Percentiles rank a stretch among this genome's conserved stretches.
These are phyloP conservation scores for Brachionichthys hirsutus DNA, from an alignment of 2,113 vertebrate species.

Conservation along the genomic window DNA sequence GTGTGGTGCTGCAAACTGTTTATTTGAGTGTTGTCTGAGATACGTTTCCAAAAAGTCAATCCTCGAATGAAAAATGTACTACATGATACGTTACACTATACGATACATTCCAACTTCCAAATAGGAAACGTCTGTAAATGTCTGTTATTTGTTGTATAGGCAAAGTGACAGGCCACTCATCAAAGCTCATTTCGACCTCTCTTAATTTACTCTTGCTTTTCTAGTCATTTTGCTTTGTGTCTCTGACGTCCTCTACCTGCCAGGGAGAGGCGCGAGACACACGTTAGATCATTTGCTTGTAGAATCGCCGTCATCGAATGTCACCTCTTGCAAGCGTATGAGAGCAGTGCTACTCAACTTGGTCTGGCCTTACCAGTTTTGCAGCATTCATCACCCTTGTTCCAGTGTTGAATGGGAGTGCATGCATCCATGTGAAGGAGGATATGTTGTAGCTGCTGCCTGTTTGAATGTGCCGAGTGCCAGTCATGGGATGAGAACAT, in stretches of 20 bases:
- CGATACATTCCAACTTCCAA: slow-evolving; percentile 64
- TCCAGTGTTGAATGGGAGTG: slow-evolving; percentile 30
- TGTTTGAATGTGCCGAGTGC: slow-evolving; percentile 26
- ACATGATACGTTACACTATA: slow-evolving; percentile 41
- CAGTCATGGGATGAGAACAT: slow-evolving; percentile 20
- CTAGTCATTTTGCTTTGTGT: slow-evolving; percentile 6
- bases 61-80: slow-evolving; percentile 46
- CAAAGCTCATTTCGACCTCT: slow-evolving; percentile 34
- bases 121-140: slow-evolving; percentile 33
- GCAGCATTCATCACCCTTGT: slow-evolving; percentile 25
- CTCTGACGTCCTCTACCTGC: slow-evolving; percentile 34
- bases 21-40: slow-evolving; percentile 68
- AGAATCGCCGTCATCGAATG: slow-evolving; percentile 31
- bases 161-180: slow-evolving; percentile 35
- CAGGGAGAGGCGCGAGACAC: slow-evolving; percentile 11
- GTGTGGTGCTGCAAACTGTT: slow-evolving; percentile 71
- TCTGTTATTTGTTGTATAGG: slow-evolving; percentile 61
- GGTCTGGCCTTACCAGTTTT: slow-evolving; percentile 33
- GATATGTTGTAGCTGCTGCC: slow-evolving; percentile 28
- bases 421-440: slow-evolving; percentile 17
- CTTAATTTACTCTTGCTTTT: slow-evolving; percentile 21
- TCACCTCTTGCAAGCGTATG: slow-evolving; percentile 6
- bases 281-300: slow-evolving; percentile 21
- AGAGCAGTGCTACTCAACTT: slow-evolving; percentile 8
- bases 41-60: slow-evolving; percentile 58